Evolutionary conservation across 2,888 invertebrate genomes (phyloP).

Genomic region (Artemia sinica): DNA sequence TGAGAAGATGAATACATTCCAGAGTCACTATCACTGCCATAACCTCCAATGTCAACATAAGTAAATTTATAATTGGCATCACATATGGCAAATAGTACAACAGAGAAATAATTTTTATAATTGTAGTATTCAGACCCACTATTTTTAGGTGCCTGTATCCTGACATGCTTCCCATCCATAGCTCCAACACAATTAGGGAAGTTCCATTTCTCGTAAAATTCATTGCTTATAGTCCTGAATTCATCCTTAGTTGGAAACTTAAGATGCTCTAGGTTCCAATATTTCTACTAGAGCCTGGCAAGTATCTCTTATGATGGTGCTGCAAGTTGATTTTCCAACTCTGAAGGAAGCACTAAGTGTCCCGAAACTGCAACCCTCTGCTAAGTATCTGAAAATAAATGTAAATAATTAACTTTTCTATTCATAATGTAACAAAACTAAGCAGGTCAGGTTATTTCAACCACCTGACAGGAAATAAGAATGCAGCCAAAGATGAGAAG

Average conservation of each 20-base stretch:
- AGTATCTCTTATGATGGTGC: background rate
- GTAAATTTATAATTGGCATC: too few species aligned
- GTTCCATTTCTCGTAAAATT: background rate
- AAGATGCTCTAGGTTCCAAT: background rate
- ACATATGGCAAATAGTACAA: too few species aligned
- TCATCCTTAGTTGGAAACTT: background rate
- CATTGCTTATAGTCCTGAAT: background rate
- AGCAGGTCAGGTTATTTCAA: background rate
- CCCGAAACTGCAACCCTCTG: conserved; percentile 3
- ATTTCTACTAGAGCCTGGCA: background rate
- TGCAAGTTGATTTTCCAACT: background rate
- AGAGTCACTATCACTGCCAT: too few species aligned
- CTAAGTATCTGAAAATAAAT: background rate
- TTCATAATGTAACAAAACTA: background rate
- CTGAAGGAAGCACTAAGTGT: background rate
- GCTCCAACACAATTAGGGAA: background rate
- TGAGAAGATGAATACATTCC: too few species aligned
- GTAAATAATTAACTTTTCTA: background rate
- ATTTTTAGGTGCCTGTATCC: too few species aligned
- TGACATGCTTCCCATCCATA: background rate
- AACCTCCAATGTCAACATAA: too few species aligned
- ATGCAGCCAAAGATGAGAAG: too few species aligned
- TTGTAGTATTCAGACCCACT: too few species aligned
- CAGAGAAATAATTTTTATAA: too few species aligned
- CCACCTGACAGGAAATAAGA: background rate